Evolutionary conservation across 1,140 invertebrate species (phyloP), one percentile per base, ranked within the genome.

Genomic region (Notospermus geniculatus): DNA sequence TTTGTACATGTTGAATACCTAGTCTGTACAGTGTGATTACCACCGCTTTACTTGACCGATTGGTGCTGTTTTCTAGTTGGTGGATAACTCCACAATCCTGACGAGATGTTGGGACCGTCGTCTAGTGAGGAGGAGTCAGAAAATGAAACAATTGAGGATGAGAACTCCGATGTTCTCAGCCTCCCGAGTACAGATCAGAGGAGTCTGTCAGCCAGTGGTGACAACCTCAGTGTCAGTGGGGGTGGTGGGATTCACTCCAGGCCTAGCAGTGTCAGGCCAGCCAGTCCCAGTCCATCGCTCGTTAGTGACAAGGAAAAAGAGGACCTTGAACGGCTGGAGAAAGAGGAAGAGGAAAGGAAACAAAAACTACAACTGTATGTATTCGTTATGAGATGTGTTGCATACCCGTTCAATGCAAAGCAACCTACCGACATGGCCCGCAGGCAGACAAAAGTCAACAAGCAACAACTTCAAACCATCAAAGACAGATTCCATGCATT

Each of bases 401-500:
- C 97, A 2, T 99, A 99, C 85, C 96, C 96, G 7, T 99, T 99
- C 83, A 99, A 99, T 83, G 94, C 95, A 4, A 99, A 99, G 83
- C 96, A 99, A 81, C 94, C 95, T 0, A 97, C 93, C 22, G 96
- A 99, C 80, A 94, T 98, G 93, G 94, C 76, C n/a, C 68, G 80
- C 58, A 67, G 79, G 52, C 77, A 80, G 63, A 79, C 79, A 54
- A 98, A 98, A 86, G 90, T 99, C 56, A 95, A 91, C 29, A 93
- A 95, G 80, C 91, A 95, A 79, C 95, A 98, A 83, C 83, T 99
- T 58, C 94, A 98, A 77, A 91, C 91, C 50, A 94, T 98, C 67
- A 92, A 92, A 80, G 91, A 92, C 72, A 87, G 95, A 75, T 98
- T 98, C 85, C 91, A 95, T 87, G 91, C 81, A 29, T 87, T 87